These are phyloP conservation scores for Philopotamus ludificatus DNA, from an alignment of 1,140 invertebrate species.

Conservation along the genomic window DNA sequence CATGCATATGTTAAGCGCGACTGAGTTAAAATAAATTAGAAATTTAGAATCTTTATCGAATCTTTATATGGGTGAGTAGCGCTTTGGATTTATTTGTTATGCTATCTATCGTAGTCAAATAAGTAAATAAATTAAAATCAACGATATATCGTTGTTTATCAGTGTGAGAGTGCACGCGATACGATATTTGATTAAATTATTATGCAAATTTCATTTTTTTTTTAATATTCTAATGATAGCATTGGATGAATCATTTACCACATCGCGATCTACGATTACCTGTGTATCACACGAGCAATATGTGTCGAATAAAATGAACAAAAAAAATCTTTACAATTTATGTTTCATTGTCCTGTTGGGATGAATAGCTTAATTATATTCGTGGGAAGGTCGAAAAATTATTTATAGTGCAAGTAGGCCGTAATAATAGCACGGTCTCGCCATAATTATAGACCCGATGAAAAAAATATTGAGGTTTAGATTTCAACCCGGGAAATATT, in stretches of 20 bases:
- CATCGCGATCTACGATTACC: not conserved
- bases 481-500: not conserved
- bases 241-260: not conserved
- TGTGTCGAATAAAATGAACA: not conserved
- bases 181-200: too few relatives aligned
- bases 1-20: too few relatives aligned
- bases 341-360: constrained; percentile 14
- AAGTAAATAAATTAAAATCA: too few relatives aligned
- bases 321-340: constrained; percentile 13
- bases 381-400: constrained; percentile 6
- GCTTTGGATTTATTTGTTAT: too few relatives aligned
- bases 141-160: too few relatives aligned
- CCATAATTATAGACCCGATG: not conserved
- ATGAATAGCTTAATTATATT: constrained; percentile 15
- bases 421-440: too few relatives aligned
- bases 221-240: not conserved
- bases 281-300: not conserved
- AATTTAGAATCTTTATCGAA: too few relatives aligned
- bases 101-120: too few relatives aligned
- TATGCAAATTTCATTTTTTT: too few relatives aligned
- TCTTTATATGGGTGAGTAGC: too few relatives aligned
- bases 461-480: not conserved
- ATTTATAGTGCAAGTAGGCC: not conserved
- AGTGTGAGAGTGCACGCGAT: too few relatives aligned
- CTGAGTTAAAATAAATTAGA: too few relatives aligned